Percentiles rank a stretch among this genome's conserved stretches.
Evolutionary conservation across 2,797 vertebrate species (phyloP).

Genomic region (Australoheros facetus): DNA sequence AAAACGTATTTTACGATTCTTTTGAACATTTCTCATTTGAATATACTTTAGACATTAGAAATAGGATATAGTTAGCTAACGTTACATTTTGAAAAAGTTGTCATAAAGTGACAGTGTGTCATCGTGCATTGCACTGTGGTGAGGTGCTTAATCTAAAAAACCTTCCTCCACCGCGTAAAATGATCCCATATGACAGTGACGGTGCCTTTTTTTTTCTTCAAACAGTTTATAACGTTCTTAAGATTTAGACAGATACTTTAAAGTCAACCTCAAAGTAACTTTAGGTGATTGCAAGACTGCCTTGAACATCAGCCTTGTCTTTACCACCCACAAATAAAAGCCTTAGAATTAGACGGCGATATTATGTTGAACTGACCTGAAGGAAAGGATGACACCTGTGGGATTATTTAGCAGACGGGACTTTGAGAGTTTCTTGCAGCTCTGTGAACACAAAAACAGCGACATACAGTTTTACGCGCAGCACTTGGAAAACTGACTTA

Average conservation of each 20-base stretch:
- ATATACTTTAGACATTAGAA: not conserved
- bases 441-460: not conserved
- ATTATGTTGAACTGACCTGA: slow-evolving; percentile 35
- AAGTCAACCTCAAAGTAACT: not conserved
- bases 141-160: not conserved
- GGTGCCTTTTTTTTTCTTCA: not conserved
- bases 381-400: slow-evolving; percentile 7
- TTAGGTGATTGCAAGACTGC: not conserved
- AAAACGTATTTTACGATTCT: not conserved
- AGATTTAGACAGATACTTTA: not conserved
- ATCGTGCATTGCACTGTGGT: not conserved
- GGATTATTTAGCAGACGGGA: not conserved
- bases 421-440: not conserved
- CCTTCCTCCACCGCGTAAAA: not conserved
- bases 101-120: not conserved
- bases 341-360: not conserved
- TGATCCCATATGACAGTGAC: not conserved
- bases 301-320: not conserved
- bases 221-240: not conserved
- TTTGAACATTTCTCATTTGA: not conserved
- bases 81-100: not conserved
- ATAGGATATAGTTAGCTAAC: not conserved
- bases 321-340: not conserved
- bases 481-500: not conserved
- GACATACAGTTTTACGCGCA: not conserved